Conservation (phyloP, 2,797 vertebrate genomes). For the Vireo griseus region DNA sequence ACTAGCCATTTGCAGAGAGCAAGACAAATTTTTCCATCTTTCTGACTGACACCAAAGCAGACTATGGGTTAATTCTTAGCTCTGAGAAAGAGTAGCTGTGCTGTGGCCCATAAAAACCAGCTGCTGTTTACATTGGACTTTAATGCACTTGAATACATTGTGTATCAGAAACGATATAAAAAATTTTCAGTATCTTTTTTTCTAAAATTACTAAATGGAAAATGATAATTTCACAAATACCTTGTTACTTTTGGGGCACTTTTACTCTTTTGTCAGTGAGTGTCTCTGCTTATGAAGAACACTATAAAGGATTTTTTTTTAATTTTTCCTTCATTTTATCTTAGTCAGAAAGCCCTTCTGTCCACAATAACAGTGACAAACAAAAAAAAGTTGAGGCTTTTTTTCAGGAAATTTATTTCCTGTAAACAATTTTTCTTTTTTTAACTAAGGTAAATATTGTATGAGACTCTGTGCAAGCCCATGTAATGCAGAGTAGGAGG, state of each 20-base stretch:
- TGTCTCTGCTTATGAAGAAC: background rate
- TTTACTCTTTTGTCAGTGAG: background rate
- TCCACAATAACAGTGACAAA: background rate
- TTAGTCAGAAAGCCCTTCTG: background rate
- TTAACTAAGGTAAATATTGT: background rate
- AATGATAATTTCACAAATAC: background rate
- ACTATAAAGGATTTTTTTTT: background rate
- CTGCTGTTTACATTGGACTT: background rate
- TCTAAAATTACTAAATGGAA: background rate
- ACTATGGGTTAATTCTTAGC: background rate
- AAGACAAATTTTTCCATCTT: background rate
- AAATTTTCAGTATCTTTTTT: background rate
- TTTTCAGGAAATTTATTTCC: background rate
- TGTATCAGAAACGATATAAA: background rate
- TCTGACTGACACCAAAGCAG: background rate
- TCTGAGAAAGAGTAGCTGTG: background rate
- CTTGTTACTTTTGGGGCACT: background rate
- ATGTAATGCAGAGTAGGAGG: background rate
- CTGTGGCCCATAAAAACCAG: background rate
- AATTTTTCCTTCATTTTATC: background rate
- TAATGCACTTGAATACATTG: background rate
- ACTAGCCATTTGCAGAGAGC: background rate
- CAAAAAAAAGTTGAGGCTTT: background rate
- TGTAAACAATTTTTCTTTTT: background rate
- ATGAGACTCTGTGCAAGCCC: background rate